Base-by-base conservation (phyloP, 2,113 vertebrate genomes). In the Cyanoderma ruficeps region DNA sequence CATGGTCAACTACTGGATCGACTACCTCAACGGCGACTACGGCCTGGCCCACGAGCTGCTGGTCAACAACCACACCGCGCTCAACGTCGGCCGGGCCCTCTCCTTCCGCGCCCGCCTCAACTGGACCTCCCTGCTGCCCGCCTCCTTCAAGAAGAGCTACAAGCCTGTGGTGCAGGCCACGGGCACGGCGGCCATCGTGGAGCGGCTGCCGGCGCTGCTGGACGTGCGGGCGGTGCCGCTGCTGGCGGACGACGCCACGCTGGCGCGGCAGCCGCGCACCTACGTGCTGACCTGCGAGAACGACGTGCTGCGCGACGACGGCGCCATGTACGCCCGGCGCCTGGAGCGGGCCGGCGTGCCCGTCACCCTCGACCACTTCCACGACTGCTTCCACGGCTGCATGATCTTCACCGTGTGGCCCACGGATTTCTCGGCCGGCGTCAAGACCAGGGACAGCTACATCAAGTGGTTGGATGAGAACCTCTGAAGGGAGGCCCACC, bases 231-330 rank as follows among this genome's bases (percentile, higher is more conserved):
- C 99, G 0, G 97, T 98, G 21, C 99, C 99, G 0, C 97, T 99
- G 91, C 97, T 99, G 24, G 99, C 99, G 0, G 98, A 99, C 30
- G 93, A 80, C 6, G 96, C 96, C 16, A 97, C 98, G 33, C 97
- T 99, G 53, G 79, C 88, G 39, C 76, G 93, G 64, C 98, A 98
- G 28, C 99, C 99, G 0, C 98, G 97, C 85, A 98, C 99, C 2
- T 99, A 99, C 49, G 94, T 99, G 79, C 97, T 99, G 97, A 99
- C 99, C 0, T 99, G 99, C 15, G 99, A 99, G 97, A 98, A 98
- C 0, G 99, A 99, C 1, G 98, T 99, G 39, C 97, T 99, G 80
- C 97, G 99, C 52, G 99, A 99, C 2, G 99, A 99, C 1, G 99
- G 99, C 6, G 95, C 98, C 84, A 99, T 99, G 99, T 99, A 99